A percentile compares a stretch with the other conserved stretches of the same genome.
Conservation (phyloP, 2,113 vertebrate species). For the Rhagologus leucostigma region DNA sequence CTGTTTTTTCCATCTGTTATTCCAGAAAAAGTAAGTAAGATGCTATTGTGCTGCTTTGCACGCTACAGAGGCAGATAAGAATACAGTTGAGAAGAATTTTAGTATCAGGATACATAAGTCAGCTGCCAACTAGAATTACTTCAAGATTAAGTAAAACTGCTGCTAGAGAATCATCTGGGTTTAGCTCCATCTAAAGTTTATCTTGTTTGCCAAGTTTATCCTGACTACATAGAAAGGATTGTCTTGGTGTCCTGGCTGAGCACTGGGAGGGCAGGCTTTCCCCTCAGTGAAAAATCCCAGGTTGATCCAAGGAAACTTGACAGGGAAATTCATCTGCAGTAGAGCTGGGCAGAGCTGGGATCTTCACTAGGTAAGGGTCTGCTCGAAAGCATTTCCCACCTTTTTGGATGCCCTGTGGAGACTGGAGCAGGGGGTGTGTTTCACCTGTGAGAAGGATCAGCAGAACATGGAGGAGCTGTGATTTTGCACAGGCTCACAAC, state of each 20-base stretch:
- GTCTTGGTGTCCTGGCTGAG: not conserved
- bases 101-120: not conserved
- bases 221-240: not conserved
- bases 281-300: rapidly evolving
- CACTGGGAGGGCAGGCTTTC: not conserved
- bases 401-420: not conserved
- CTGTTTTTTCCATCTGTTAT: not conserved
- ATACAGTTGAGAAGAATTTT: not conserved
- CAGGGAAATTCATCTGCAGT: not conserved
- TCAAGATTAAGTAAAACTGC: not conserved
- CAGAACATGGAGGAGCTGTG: not conserved
- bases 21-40: not conserved
- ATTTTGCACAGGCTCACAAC: not conserved
- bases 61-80: not conserved
- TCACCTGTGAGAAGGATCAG: rapidly evolving
- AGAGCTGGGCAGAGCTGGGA: not conserved
- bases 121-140: not conserved
- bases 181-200: not conserved
- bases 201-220: not conserved
- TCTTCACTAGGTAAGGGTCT: not conserved
- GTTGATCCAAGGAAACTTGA: not conserved
- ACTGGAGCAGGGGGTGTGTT: not conserved
- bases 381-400: not conserved
- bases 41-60: not conserved
- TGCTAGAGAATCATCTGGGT: not conserved